Evolutionary conservation across 2,113 vertebrate genomes (phyloP), one percentile per base, ranked within the genome.

Genomic region (Hucho hucho): DNA sequence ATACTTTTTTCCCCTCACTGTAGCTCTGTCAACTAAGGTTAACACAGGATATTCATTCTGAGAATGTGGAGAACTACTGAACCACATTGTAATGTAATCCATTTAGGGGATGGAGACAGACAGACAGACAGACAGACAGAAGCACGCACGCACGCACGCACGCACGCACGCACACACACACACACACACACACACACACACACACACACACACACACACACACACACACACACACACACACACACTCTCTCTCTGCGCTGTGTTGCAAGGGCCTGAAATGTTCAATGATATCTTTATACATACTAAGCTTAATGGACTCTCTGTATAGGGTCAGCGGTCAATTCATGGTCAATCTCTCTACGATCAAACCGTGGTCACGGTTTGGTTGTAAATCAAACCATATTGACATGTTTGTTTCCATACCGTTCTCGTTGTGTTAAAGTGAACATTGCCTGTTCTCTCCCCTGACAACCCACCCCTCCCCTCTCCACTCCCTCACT

Each of bases 191-290:
- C n/a, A n/a, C n/a, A n/a, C n/a, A n/a, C n/a, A n/a, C n/a, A n/a
- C n/a, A n/a, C n/a, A n/a, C n/a, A n/a, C n/a, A n/a, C n/a, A n/a
- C n/a, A n/a, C n/a, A n/a, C n/a, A n/a, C n/a, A n/a, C n/a, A n/a
- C n/a, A n/a, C n/a, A n/a, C n/a, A n/a, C n/a, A n/a, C n/a, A n/a
- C n/a, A n/a, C n/a, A n/a, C n/a, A n/a, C n/a, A n/a, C n/a, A n/a
- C n/a, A n/a, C n/a, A n/a, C n/a, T n/a, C n/a, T n/a, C n/a, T n/a
- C n/a, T n/a, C n/a, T n/a, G n/a, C n/a, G 9, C 75, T 6, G 69
- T 80, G 87, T 84, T 83, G 84, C 85, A 86, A 86, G 70, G 64
- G 64, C 43, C 46, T 75, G 83, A 86, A 87, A 88, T 76, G 74
- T 26, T 74, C 83, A 84, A 76, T 76, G 24, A 66, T 29, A 56